Conservation (phyloP, 2,797 vertebrate species). For the Luscinia megarhynchos region DNA sequence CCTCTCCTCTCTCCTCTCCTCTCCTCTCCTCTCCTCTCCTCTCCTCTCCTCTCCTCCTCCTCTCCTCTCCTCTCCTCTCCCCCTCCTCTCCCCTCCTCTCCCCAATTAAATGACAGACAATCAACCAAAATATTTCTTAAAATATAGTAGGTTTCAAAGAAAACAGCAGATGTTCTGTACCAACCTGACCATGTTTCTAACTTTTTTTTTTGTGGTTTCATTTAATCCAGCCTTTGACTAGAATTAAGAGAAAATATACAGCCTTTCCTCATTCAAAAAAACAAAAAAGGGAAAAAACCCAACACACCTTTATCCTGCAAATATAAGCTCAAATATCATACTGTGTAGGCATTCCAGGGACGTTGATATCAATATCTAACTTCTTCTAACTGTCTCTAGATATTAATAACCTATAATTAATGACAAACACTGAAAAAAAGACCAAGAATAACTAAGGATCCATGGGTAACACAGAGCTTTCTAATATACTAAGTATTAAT, state of each 20-base stretch:
- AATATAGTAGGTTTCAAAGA: not conserved
- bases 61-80: too few relatives aligned
- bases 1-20: too few relatives aligned
- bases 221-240: not conserved
- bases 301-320: not conserved
- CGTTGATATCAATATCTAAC: not conserved
- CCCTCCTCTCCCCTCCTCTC: too few relatives aligned
- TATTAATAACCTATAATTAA: not conserved
- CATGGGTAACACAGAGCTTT: not conserved
- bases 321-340: not conserved
- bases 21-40: not conserved
- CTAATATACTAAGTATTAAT: not conserved
- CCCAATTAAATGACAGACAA: not conserved
- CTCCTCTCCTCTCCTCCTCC: not conserved
- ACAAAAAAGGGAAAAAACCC: not conserved
- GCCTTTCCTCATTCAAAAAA: not conserved
- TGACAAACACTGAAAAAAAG: not conserved
- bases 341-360: not conserved
- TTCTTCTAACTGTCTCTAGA: not conserved
- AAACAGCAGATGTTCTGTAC: not conserved
- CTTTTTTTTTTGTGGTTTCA: not conserved
- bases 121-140: conserved; percentile 9
- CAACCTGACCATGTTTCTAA: not conserved
- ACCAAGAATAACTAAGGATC: not conserved
- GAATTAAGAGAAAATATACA: not conserved